Percentiles rank a stretch among this genome's conserved stretches.
Evolutionary conservation across 2,797 vertebrate genomes (phyloP).

Genomic region (Phoebastria nigripes): DNA sequence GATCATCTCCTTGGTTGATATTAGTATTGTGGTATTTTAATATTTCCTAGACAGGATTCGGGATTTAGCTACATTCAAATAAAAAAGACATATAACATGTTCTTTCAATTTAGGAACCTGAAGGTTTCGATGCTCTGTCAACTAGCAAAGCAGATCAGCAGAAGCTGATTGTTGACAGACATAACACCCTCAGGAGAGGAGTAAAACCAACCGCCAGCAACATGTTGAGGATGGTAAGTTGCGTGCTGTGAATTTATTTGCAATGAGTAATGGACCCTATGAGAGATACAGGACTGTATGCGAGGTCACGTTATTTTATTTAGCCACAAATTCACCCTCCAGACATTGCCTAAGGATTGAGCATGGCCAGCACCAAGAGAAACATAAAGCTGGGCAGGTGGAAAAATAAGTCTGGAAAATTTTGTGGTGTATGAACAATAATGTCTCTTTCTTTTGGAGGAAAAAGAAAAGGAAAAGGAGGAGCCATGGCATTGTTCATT

Average conservation of each 20-base stretch:
- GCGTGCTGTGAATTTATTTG: not conserved
- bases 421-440: not conserved
- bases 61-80: not conserved
- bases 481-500: not conserved
- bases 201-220: conserved; percentile 62
- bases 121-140: not conserved
- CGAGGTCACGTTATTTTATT: not conserved
- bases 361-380: not conserved
- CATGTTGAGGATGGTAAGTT: conserved; percentile 71
- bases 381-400: not conserved
- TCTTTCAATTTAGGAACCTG: not conserved
- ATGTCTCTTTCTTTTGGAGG: not conserved
- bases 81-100: not conserved
- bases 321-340: not conserved
- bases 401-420: not conserved
- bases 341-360: not conserved
- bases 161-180: conserved; percentile 51
- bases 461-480: not conserved
- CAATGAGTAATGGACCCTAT: not conserved
- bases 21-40: not conserved
- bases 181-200: conserved; percentile 58
- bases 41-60: not conserved
- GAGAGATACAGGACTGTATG: not conserved
- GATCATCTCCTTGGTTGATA: not conserved
- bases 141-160: not conserved